A percentile compares a stretch with the other conserved stretches of the same genome.
These are phyloP conservation scores for Crocuta crocuta DNA, from an alignment of 2,113 vertebrate species.

Conservation along the genomic window DNA sequence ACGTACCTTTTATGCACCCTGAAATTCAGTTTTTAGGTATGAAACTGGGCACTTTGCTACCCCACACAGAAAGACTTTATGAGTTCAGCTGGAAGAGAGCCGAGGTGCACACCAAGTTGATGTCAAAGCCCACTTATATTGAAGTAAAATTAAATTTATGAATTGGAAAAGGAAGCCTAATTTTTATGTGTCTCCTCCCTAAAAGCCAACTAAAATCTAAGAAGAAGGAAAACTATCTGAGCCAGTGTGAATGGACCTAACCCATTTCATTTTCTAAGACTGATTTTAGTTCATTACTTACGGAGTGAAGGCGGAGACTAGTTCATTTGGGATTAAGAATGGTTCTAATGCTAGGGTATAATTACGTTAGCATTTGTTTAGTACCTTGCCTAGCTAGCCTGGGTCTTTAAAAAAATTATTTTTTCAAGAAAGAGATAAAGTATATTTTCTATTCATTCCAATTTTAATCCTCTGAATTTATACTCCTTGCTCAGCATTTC, in stretches of 20 bases:
- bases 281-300: not conserved
- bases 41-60: slow-evolving; percentile 67
- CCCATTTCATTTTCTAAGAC: not conserved
- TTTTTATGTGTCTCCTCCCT: slow-evolving; percentile 13
- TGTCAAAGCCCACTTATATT: slow-evolving; percentile 60
- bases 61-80: slow-evolving; percentile 68
- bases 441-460: not conserved
- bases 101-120: slow-evolving; percentile 66
- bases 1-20: slow-evolving; percentile 73
- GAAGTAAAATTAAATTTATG: slow-evolving; percentile 78
- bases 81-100: slow-evolving; percentile 61
- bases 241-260: not conserved
- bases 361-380: not conserved
- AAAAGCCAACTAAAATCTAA: slow-evolving; percentile 62
- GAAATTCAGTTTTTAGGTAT: slow-evolving; percentile 81
- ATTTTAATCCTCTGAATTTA: slow-evolving; percentile 39
- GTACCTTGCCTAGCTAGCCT: not conserved
- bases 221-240: not conserved
- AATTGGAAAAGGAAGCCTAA: slow-evolving; percentile 71
- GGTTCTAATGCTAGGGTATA: not conserved
- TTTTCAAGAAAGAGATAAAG: not conserved
- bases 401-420: not conserved
- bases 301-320: not conserved
- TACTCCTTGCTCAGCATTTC: not conserved
- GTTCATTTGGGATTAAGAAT: not conserved